Evolutionary conservation across 1,140 invertebrate species (phyloP), one percentile per base, ranked within the genome.

Genomic region (Rhagoletis zephyria): DNA sequence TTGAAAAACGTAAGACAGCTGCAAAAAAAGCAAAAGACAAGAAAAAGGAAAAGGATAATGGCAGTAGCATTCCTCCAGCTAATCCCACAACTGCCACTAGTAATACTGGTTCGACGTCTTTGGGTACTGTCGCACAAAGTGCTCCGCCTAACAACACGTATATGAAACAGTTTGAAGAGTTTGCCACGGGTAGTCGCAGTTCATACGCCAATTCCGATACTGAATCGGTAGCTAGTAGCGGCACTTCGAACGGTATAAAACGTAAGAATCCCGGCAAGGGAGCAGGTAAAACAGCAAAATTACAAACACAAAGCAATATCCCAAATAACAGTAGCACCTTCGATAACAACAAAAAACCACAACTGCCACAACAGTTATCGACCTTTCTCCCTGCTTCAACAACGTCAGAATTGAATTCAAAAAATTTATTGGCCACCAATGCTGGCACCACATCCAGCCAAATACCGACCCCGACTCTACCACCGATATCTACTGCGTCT

Each of bases 141-240:
- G n/a, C n/a, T n/a, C 5, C 48, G 7, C 42, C 85, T 87, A 81
- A 16, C 19, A 81, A 81, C n/a, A n/a, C 74, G 48, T 90, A 87
- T 87, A 85, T 89, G 7, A 92, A 89, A 85, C 86, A 89, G 65
- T 74, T 90, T 51, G 91, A 92, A 81, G 91, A 90, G 42, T 86
- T 90, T 7, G 81, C 87, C 64, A 14, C 67, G 4, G 67, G 77
- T 64, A 92, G 87, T 87, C 89, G 89, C 6, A 81, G 74, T 51
- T 92, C 91, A 30, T 89, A 86, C 45, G 91, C 89, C 59, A 92
- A 92, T 86, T 92, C 91, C 14, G 91, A 92, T 85, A 92, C 91
- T 45, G 91, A 92, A 88, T 92, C 91, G 59, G 91, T 89, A 77
- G 91, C 91, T 89, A 92, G 91, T 89, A 92, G 91, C 90, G 90